A percentile compares a stretch with the other conserved stretches of the same genome.
These are phyloP conservation scores for Phania funesta DNA, from an alignment of 2,888 invertebrate species.

Conservation along the genomic window DNA sequence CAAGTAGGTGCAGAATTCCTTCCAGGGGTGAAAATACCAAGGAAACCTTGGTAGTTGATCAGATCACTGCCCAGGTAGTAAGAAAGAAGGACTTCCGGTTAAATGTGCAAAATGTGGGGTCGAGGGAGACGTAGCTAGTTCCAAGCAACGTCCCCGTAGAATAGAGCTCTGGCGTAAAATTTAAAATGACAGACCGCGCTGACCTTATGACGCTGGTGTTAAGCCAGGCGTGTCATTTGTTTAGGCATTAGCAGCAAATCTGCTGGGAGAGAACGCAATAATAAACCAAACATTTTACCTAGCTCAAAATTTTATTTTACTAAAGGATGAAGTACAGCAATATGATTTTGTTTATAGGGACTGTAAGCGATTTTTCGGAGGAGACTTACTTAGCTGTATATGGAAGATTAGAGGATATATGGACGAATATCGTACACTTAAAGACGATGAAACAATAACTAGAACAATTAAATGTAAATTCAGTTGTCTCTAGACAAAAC, in stretches of 20 bases:
- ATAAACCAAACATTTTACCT: too few species aligned
- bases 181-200: background rate
- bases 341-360: too few species aligned
- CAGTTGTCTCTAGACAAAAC: background rate
- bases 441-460: conserved; percentile 17
- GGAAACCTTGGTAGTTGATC: too few species aligned
- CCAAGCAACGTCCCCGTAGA: background rate
- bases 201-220: background rate
- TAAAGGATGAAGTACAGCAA: too few species aligned
- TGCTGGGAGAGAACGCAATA: too few species aligned
- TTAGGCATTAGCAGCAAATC: background rate
- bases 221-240: background rate
- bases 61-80: too few species aligned
- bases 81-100: too few species aligned
- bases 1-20: too few species aligned
- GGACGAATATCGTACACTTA: background rate
- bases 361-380: background rate
- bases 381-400: background rate
- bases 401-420: background rate
- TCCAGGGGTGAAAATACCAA: too few species aligned
- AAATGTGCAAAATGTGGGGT: too few species aligned
- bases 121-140: background rate
- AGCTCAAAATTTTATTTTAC: too few species aligned
- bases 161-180: background rate
- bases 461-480: conserved; percentile 22